These are phyloP conservation scores for Microctonus hyperodae DNA, from an alignment of 2,888 invertebrate genomes.

Conservation along the genomic window DNA sequence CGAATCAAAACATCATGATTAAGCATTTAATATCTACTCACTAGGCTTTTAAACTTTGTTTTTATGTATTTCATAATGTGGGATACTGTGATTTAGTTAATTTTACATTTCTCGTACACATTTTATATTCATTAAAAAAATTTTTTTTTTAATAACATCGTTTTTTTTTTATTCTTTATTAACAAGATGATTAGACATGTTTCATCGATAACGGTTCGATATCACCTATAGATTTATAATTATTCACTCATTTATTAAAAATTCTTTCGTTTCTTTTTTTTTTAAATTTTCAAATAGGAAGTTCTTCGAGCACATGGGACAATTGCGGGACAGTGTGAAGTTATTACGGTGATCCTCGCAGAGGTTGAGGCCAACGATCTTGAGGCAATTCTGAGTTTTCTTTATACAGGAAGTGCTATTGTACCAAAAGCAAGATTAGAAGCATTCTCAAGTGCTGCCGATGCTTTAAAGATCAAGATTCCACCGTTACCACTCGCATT, in stretches of 20 bases:
- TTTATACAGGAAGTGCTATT: slow-evolving; percentile 73
- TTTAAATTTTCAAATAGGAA: slow-evolving; percentile 45
- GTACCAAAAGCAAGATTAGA: slow-evolving; percentile 68
- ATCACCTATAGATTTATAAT: background rate
- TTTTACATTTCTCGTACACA: no score
- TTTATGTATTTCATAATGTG: no score
- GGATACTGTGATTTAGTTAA: no score
- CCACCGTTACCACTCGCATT: slow-evolving; percentile 46
- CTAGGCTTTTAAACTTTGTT: background rate
- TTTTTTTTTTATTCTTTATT: no score
- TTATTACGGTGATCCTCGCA: slow-evolving; percentile 72
- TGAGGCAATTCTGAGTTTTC: slow-evolving; percentile 71
- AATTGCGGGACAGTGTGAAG: slow-evolving; percentile 58
- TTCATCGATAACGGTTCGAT: background rate
- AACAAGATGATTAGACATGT: no score
- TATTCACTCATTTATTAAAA: no score
- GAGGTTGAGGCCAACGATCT: slow-evolving; percentile 71
- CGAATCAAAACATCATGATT: no score
- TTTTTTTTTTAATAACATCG: no score
- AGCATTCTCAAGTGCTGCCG: slow-evolving; percentile 69
- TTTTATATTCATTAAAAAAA: no score
- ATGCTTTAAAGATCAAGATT: slow-evolving; percentile 51
- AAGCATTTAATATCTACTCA: no score
- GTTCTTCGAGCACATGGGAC: slow-evolving; percentile 55
- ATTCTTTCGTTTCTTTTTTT: background rate